phyloP scores from a whole-genome alignment of 1,140 invertebrate species.

The Mya arenaria region DNA sequence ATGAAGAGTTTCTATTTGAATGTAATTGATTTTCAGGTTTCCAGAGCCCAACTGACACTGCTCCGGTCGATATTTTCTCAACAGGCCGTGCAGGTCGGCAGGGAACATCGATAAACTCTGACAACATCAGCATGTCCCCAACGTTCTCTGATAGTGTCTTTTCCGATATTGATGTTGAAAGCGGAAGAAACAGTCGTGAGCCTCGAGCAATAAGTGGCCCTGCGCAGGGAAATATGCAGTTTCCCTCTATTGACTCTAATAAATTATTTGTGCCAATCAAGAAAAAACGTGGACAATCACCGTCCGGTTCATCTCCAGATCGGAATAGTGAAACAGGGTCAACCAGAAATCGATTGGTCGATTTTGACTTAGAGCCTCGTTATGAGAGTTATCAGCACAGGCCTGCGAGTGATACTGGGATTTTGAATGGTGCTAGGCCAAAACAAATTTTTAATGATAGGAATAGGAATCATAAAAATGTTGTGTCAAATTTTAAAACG shows the following conservation, averaged over 20 bases:
- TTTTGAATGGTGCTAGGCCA: background rate
- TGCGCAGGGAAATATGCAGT: background rate
- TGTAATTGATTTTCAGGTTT: conserved; percentile 12
- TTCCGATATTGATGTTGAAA: conserved; percentile 11
- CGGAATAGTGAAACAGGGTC: conserved; percentile 1
- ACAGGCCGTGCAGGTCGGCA: background rate
- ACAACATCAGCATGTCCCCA: conserved; percentile 43
- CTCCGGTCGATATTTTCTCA: conserved; percentile 8
- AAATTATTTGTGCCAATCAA: conserved; percentile 52
- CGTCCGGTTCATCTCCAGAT: conserved; percentile 15
- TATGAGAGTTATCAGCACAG: background rate
- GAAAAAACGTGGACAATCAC: conserved; percentile 34
- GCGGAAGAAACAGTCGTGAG: background rate
- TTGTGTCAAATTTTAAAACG: conserved; percentile 22
- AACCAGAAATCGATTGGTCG: conserved; percentile 27
- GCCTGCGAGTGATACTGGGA: background rate
- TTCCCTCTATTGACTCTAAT: conserved; percentile 18
- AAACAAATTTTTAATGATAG: background rate
- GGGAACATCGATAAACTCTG: background rate
- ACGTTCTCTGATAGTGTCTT: conserved; percentile 48
- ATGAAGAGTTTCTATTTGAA: too few relatives aligned
- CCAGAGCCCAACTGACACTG: conserved; percentile 2
- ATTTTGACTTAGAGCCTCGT: conserved; percentile 19
- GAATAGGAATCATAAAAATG: conserved; percentile 11
- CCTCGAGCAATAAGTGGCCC: background rate